Evolutionary conservation across 2,113 vertebrate genomes (phyloP).

Genomic region (Emydocephalus ijimae): DNA sequence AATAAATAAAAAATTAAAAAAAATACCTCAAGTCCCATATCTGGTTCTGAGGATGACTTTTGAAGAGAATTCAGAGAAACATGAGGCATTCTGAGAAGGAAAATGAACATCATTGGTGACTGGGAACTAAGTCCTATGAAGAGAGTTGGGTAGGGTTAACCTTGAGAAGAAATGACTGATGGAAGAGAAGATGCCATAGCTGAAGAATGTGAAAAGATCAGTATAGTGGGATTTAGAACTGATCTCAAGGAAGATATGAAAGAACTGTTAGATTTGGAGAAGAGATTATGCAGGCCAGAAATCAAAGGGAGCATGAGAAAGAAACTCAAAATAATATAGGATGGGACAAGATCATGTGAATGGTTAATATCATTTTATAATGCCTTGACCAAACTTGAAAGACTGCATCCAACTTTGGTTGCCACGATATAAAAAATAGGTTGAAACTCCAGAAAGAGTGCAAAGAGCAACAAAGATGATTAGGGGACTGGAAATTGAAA

Average conservation of each 20-base stretch:
- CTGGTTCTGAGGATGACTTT: background rate
- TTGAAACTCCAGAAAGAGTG: too few relatives aligned
- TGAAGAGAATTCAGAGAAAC: background rate
- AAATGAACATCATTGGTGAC: background rate
- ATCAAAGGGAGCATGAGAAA: background rate
- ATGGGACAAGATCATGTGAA: too few relatives aligned
- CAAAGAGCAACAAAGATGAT: too few relatives aligned
- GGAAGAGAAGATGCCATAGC: background rate
- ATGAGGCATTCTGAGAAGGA: background rate
- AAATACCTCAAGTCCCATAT: background rate
- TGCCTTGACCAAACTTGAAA: too few relatives aligned
- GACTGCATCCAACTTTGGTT: too few relatives aligned
- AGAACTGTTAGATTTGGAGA: background rate
- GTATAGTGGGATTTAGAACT: background rate
- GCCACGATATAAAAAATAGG: too few relatives aligned
- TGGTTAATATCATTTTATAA: too few relatives aligned
- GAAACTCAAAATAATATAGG: too few relatives aligned
- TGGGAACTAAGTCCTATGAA: background rate
- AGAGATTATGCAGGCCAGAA: background rate
- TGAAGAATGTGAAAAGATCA: background rate
- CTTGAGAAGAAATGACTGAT: background rate
- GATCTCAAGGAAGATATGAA: background rate
- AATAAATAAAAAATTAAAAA: too few relatives aligned
- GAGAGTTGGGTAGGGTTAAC: background rate
- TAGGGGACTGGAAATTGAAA: too few relatives aligned